phyloP scores from a whole-genome alignment of 2,888 invertebrate genomes.

The Dermolepida albohirtum region DNA sequence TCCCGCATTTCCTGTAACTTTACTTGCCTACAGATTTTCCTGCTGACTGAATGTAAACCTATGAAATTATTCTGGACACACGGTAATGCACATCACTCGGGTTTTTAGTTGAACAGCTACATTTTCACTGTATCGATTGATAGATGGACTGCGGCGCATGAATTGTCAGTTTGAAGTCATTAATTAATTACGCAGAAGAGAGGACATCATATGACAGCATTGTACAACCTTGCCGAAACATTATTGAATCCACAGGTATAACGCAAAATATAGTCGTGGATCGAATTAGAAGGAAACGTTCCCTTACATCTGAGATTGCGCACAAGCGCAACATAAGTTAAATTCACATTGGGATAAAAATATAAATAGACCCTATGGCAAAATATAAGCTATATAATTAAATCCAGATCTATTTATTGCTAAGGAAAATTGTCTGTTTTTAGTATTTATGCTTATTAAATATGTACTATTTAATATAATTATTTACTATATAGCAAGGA shows the following conservation, averaged over 20 bases:
- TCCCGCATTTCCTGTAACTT: slow-evolving; percentile 17
- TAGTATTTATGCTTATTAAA: too few species aligned
- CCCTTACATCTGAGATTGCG: slow-evolving; percentile 48
- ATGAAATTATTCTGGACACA: not conserved
- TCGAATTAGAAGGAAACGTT: slow-evolving; percentile 58
- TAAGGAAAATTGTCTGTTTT: too few species aligned
- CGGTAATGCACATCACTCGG: not conserved
- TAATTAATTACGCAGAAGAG: slow-evolving; percentile 24
- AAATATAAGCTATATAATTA: slow-evolving; percentile 27
- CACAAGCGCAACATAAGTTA: slow-evolving; percentile 52
- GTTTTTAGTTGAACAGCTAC: slow-evolving; percentile 17
- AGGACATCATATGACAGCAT: slow-evolving; percentile 7
- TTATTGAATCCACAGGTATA: slow-evolving; percentile 45
- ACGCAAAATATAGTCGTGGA: slow-evolving; percentile 49
- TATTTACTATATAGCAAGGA: too few species aligned
- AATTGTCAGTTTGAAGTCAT: slow-evolving; percentile 19
- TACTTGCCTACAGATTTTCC: slow-evolving; percentile 30
- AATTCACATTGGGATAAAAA: slow-evolving; percentile 52
- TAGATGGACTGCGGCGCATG: slow-evolving; percentile 9
- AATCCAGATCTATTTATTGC: not conserved
- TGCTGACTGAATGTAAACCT: not conserved
- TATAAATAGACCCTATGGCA: not conserved
- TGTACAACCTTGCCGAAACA: slow-evolving; percentile 4
- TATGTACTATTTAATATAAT: too few species aligned
- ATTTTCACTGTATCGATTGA: not conserved